These are phyloP conservation scores for Enteromius fasciolatus DNA, from an alignment of 2,797 vertebrate genomes.

Conservation along the genomic window DNA sequence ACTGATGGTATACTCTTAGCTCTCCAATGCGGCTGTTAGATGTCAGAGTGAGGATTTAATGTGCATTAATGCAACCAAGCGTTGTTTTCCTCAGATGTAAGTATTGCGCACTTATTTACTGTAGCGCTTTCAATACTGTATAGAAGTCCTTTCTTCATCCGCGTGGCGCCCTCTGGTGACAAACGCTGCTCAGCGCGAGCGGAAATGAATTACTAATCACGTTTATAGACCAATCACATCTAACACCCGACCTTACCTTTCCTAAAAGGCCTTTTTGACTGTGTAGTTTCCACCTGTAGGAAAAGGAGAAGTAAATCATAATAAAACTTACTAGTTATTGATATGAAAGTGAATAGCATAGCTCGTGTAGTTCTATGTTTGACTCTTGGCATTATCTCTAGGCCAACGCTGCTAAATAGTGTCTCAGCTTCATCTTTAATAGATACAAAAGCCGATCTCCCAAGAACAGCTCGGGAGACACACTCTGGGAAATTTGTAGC, in stretches of 20 bases:
- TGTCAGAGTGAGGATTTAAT: neutral
- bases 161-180: neutral
- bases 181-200: neutral
- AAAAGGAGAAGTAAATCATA: neutral
- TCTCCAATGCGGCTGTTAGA: neutral
- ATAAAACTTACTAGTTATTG: neutral
- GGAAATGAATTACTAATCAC: neutral
- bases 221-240: neutral
- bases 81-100: neutral
- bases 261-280: neutral
- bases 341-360: conserved; percentile 17
- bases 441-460: neutral
- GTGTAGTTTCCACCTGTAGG: neutral
- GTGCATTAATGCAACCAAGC: neutral
- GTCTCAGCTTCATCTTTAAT: neutral
- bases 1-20: neutral
- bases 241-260: neutral
- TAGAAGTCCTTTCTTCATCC: neutral
- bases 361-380: neutral
- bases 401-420: neutral
- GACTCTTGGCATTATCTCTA: neutral
- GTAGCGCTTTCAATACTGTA: neutral
- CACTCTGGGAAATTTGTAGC: neutral
- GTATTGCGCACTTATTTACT: neutral
- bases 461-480: neutral